Conservation (phyloP, 1,140 invertebrate species). For the Drosophila insularis region DNA sequence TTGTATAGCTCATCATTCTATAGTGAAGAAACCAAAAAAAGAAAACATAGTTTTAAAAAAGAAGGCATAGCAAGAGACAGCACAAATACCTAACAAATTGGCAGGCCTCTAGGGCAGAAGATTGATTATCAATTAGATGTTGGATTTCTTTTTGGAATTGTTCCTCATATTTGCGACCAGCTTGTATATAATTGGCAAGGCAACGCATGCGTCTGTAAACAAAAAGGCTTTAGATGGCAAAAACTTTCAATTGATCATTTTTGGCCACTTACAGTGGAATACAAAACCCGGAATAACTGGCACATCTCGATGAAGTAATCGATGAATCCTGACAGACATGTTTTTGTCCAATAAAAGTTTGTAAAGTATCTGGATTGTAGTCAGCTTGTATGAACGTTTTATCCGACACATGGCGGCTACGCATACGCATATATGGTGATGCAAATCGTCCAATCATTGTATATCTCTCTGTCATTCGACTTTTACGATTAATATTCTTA, state of each 20-base stretch:
- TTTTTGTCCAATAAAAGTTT: no score
- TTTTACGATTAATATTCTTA: not conserved
- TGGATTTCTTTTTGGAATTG: constrained; percentile 41
- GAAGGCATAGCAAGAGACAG: no score
- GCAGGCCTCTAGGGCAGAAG: constrained; percentile 34
- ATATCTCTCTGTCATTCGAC: not conserved
- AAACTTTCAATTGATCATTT: no score
- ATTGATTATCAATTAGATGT: constrained; percentile 36
- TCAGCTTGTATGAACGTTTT: rapidly evolving
- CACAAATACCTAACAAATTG: constrained; percentile 30
- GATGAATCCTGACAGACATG: not conserved
- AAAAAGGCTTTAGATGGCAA: no score
- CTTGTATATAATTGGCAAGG: constrained; percentile 19
- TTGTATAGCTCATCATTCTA: constrained; percentile 44
- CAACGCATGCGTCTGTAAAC: constrained; percentile 30
- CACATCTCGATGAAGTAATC: not conserved
- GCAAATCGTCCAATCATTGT: not conserved
- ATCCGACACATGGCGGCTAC: constrained; percentile 13
- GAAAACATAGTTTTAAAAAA: no score
- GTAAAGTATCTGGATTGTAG: no score
- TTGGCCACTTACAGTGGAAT: constrained; percentile 30
- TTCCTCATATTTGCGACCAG: constrained; percentile 9
- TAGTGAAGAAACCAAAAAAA: no score
- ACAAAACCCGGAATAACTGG: constrained; percentile 18
- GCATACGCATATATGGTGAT: not conserved